Base-by-base conservation (phyloP, 1,140 invertebrate genomes). In the Capitella teleta region DNA sequence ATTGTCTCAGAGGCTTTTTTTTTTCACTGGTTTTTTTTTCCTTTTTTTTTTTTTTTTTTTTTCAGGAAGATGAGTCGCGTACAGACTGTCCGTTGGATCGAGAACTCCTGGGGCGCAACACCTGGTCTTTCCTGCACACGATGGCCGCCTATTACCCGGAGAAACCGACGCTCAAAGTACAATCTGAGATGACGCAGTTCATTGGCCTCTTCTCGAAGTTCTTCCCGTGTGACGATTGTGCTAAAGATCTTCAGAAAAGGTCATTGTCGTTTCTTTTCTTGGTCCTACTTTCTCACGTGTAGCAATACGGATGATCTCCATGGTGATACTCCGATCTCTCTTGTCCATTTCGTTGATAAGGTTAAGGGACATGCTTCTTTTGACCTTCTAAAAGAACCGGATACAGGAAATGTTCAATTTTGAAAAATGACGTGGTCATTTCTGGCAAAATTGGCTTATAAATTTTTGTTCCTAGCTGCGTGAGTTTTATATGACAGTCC, bases 61-160 rank as follows among this genome's bases (percentile, higher is more conserved):
- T n/a, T n/a, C n/a, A n/a, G n/a, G n/a, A n/a, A n/a, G n/a, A n/a
- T n/a, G n/a, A n/a, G n/a, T 32, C 42, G 8, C 46, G 28, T 6
- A 34, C n/a, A 46, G 58, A 68, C 16, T 72, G 70, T 53, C 76
- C 74, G 2, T 70, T 74, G 74, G 64, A 66, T 49, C 60, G 54
- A 28, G 56, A 64, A 53, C 56, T 66, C 28, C 45, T 71, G 23
- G 50, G 50, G 34, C 41, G 75, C 14, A 71, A 70, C 24, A 77
- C 93, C 4, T 99, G 95, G 95, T 82, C 83, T 32, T 82, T 98
- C 57, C 75, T 99, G 0, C 95, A 99, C 64, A 92, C 94, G 14
- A 94, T 98, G 82, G 90, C 91, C 3, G 90, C 91, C 0, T 87
- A 93, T 69, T 98, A 86, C 75, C 92, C 95, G 0, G 80, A 87